phyloP scores from a whole-genome alignment of 2,113 vertebrate species.

The Micronisus gabar region DNA sequence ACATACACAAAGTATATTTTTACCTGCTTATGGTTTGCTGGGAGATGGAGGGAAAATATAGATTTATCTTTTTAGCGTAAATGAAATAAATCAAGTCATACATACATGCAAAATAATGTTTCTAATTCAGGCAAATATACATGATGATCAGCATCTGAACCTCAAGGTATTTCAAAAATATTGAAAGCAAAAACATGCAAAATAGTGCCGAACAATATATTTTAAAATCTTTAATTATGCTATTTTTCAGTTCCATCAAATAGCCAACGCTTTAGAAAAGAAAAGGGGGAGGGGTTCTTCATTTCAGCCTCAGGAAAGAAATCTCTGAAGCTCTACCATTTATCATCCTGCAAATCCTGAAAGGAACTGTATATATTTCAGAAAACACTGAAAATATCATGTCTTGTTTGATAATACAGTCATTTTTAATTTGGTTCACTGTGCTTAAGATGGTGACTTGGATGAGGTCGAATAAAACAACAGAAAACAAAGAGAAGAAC shows the following conservation, averaged over 20 bases:
- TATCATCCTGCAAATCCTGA: not conserved
- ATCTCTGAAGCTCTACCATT: not conserved
- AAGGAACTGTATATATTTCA: not conserved
- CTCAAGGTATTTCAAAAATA: not conserved
- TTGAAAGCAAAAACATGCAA: not conserved
- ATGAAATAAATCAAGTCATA: not conserved
- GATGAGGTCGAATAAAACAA: not conserved
- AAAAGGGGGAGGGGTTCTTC: not conserved
- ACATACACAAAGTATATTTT: not conserved
- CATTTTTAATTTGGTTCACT: not conserved
- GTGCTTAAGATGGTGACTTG: not conserved
- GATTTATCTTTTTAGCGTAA: not conserved
- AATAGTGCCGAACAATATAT: not conserved
- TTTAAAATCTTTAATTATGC: not conserved
- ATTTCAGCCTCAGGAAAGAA: not conserved
- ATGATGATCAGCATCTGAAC: not conserved
- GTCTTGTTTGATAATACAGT: not conserved
- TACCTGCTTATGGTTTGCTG: not conserved
- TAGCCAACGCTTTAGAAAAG: not conserved
- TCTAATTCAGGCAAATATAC: not conserved
- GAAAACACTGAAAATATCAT: not conserved
- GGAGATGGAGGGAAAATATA: not conserved
- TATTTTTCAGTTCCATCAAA: not conserved
- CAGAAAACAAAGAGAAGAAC: not conserved
- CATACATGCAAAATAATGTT: not conserved